Evolutionary conservation across 2,797 vertebrate genomes (phyloP), one percentile per base, ranked within the genome.

Genomic region (Pelobates cultripes): DNA sequence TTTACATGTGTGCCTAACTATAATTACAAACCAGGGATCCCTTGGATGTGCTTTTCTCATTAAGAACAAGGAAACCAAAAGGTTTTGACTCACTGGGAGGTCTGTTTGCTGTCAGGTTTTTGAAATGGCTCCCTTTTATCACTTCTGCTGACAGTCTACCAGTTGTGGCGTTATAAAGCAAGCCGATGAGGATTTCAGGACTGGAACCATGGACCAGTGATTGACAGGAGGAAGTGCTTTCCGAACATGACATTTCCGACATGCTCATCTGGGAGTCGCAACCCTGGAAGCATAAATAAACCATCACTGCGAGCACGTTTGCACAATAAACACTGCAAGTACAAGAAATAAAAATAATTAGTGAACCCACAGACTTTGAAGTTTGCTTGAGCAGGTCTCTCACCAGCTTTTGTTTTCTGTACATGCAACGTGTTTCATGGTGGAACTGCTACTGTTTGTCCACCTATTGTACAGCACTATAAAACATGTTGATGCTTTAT

Each of bases 101-200:
- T 94, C 97, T 98, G 94, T 97, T 98, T 82, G 96, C 95, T 86
- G 97, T 93, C 89, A 99, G 91, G 91, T 98, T 97, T 93, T 96
- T 99, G 93, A 99, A 99, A 91, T 99, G 97, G 92, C 97, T 98
- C 90, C 98, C 98, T 94, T 97, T 99, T 92, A 99, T 99, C 92
- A 99, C 92, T 93, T 99, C 97, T 87, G 98, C 97, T 2, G 98
- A 97, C 77, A 99, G 95, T 82, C 97, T 96, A 87, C 98, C 98
- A 13, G 97, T 99, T 8, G 97, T 98, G 90, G 97, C 97, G 0
- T 99, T 99, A 93, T 99, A 99, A 85, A 98, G 94, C 85, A 99
- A 94, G 68, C 98, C 98, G 79, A 99, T 75, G 71, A 99, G 95
- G 88, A 99, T 97, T 94, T 99, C 97, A 41, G 97, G 97, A 75